Conservation (phyloP, 2,797 vertebrate species). For the Coranthus polyacanthus region DNA sequence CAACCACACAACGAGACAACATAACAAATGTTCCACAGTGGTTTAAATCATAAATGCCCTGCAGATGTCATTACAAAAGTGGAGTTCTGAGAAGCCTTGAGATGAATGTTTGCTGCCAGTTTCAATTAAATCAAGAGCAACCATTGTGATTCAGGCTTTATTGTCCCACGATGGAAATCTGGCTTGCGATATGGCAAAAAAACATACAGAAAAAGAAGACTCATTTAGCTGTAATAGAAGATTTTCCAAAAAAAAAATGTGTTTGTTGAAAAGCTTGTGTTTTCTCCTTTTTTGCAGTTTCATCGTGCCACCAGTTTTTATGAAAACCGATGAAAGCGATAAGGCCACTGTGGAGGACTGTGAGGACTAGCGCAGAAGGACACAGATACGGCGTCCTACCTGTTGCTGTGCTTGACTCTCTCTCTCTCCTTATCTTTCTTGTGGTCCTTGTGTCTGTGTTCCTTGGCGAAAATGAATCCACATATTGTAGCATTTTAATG, state of each 20-base stretch:
- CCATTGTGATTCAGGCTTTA: background rate
- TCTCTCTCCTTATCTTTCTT: conserved; percentile 96
- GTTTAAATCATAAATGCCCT: conserved; percentile 30
- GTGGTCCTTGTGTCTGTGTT: conserved; percentile 96
- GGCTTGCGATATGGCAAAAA: too few species aligned
- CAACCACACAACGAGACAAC: conserved; percentile 29
- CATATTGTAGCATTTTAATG: too few species aligned
- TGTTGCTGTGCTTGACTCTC: conserved; percentile 93
- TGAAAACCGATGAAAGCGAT: too few species aligned
- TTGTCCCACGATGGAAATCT: too few species aligned
- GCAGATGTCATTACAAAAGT: conserved; percentile 42
- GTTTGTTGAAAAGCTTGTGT: background rate
- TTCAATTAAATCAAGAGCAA: conserved; percentile 9
- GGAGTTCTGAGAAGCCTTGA: conserved; percentile 8
- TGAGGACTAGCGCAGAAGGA: background rate
- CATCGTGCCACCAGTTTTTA: too few species aligned
- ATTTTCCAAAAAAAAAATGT: background rate
- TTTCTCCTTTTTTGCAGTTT: background rate
- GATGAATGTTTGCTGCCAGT: background rate
- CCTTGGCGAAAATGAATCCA: too few species aligned
- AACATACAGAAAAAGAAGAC: too few species aligned
- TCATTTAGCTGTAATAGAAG: too few species aligned
- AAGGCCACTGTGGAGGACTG: background rate
- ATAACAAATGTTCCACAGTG: background rate
- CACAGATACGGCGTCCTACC: conserved; percentile 75